Percentiles rank a stretch among this genome's conserved stretches.
These are phyloP conservation scores for Geotrypetes seraphini DNA, from an alignment of 2,797 vertebrate species.

Conservation along the genomic window DNA sequence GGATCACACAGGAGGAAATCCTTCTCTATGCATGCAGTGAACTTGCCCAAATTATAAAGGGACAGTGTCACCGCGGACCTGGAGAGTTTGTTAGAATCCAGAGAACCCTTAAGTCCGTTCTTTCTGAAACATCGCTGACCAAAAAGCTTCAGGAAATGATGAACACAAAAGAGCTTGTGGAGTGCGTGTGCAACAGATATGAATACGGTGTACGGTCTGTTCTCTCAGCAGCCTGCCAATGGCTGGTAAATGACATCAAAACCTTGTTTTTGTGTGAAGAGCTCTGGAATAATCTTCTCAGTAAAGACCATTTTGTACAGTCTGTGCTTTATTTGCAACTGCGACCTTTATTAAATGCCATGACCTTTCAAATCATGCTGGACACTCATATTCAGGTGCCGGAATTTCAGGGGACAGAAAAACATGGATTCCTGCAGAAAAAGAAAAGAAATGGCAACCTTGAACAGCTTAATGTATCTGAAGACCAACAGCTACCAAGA, in stretches of 20 bases:
- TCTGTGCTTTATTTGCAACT: conserved; percentile 1
- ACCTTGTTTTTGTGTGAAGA: conserved; percentile 5
- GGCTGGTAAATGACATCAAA: conserved; percentile 7
- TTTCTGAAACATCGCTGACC: conserved; percentile 2
- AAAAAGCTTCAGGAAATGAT: conserved; percentile 1
- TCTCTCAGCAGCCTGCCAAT: conserved; percentile 1
- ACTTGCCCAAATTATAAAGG: conserved; percentile 4
- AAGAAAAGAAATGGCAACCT: too few relatives aligned
- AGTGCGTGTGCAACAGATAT: conserved; percentile 6
- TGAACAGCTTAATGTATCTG: too few relatives aligned
- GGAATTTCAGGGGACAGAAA: too few relatives aligned
- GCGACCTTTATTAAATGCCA: background rate
- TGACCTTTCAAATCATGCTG: conserved; percentile 7
- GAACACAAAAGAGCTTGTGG: conserved; percentile 7
- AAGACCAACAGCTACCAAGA: too few relatives aligned
- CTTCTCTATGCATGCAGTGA: conserved; percentile 1
- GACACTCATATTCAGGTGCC: too few relatives aligned
- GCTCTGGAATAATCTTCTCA: conserved; percentile 4
- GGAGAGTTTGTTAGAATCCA: background rate
- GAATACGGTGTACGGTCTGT: conserved; percentile 1
- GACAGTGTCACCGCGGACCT: conserved; percentile 4
- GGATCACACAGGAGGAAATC: conserved; percentile 6
- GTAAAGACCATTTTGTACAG: background rate
- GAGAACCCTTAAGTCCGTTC: background rate
- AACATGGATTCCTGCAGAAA: too few relatives aligned